Evolutionary conservation across 2,797 vertebrate genomes (phyloP).

Genomic region (Acipenser transmontanus): DNA sequence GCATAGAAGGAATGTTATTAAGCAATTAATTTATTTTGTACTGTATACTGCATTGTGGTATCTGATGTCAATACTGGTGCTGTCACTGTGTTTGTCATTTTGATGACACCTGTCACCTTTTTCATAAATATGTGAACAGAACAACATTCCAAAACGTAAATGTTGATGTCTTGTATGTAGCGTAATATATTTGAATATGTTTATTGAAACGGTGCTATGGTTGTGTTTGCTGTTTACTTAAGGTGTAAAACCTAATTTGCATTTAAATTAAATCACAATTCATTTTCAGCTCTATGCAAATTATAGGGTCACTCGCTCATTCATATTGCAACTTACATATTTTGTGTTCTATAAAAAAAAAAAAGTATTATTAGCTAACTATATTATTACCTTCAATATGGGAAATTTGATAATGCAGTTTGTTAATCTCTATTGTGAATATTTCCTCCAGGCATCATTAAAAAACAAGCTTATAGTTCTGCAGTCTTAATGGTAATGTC

Average conservation of each 20-base stretch:
- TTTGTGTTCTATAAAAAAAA: slow-evolving; percentile 21
- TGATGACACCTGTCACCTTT: slow-evolving; percentile 28
- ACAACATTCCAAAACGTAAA: slow-evolving; percentile 20
- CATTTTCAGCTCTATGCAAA: slow-evolving; percentile 56
- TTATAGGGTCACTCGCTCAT: slow-evolving; percentile 45
- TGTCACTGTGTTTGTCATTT: slow-evolving; percentile 19
- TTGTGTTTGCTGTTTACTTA: slow-evolving; percentile 61
- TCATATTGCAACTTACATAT: slow-evolving; percentile 46
- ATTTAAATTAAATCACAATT: slow-evolving; percentile 67
- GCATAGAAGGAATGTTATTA: slow-evolving; percentile 28
- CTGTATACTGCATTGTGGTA: slow-evolving; percentile 32
- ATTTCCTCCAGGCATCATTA: slow-evolving; percentile 40
- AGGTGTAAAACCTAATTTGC: slow-evolving; percentile 64
- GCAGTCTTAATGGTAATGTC: slow-evolving; percentile 30
- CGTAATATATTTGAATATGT: slow-evolving; percentile 55
- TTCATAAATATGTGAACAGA: slow-evolving; percentile 33
- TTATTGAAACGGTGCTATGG: slow-evolving; percentile 57
- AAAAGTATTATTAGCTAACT: slow-evolving; percentile 27
- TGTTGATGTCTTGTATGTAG: slow-evolving; percentile 43
- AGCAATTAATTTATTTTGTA: slow-evolving; percentile 35
- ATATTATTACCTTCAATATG: slow-evolving; percentile 35
- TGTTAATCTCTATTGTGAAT: slow-evolving; percentile 32
- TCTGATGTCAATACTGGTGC: slow-evolving; percentile 28
- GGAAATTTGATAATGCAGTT: slow-evolving; percentile 31
- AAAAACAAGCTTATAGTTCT: slow-evolving; percentile 29